Evolutionary conservation across 2,888 invertebrate species (phyloP), one percentile per base, ranked within the genome.

Genomic region (Amblyjoppa fuscipennis): DNA sequence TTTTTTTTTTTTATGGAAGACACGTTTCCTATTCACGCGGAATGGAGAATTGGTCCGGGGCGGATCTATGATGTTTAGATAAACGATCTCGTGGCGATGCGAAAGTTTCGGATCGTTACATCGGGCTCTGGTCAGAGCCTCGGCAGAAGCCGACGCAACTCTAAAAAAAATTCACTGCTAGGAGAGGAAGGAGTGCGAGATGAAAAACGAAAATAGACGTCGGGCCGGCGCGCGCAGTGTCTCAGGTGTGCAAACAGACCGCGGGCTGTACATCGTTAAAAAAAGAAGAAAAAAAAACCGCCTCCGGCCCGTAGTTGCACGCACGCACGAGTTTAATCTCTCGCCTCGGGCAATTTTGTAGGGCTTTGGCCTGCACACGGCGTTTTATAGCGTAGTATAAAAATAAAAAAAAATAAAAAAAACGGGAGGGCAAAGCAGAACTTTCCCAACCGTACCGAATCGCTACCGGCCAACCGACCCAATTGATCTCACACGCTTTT

Each of bases 221-320:
- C 68, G 28, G 61, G 61, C 20, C 71, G 61, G 75, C 13, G 66
- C 75, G 91, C 88, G 45, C 45, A 49, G 45, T 49, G 45, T 49
- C 87, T 93, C 94, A 93, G 93, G 92, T 93, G 93, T 91, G 92
- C 92, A 94, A 94, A 94, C 92, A 94, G 89, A 91, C 93, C 92
- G 88, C 90, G 90, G 92, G 92, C 91, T 90, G 91, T 92, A 90
- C 91, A 87, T 86, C 84, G 81, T 83, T 68, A 73, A 83, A 85
- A 87, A 81, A 80, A 80, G 70, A 71, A 66, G 59, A 66, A 76
- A 70, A 49, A 80, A 80, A 64, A 20, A 20, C 20, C 20, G 0
- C 91, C 87, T 89, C 89, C 85, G 69, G 79, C 59, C 51, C 75
- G 61, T n/a, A 61, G 69, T 66, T 76, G 73, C 82, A 80, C 83